A percentile compares a stretch with the other conserved stretches of the same genome.
phyloP scores from a whole-genome alignment of 1,140 invertebrate species.

The Magallana ariakensis region DNA sequence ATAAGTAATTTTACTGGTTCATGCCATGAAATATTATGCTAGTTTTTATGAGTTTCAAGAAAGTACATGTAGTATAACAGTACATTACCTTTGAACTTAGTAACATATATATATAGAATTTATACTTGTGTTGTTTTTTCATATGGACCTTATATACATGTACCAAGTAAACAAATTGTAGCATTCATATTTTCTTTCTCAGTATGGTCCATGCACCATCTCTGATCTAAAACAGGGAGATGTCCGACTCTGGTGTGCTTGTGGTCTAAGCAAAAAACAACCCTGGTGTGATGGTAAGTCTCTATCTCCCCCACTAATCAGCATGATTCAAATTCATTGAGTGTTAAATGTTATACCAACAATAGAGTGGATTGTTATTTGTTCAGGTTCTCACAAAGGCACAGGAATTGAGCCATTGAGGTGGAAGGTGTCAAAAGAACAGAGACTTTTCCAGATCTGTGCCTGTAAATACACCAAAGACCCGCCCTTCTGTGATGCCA shows the following conservation, averaged over 20 bases:
- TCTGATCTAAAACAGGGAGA: conserved; percentile 69
- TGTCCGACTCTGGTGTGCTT: conserved; percentile 75
- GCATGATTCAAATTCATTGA: too few relatives aligned
- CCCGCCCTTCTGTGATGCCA: conserved; percentile 69
- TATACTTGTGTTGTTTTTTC: too few relatives aligned
- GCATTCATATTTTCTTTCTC: neutral
- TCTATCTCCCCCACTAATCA: neutral
- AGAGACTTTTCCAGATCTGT: conserved; percentile 64
- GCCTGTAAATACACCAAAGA: conserved; percentile 68
- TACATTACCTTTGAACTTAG: too few relatives aligned
- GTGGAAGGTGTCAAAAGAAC: conserved; percentile 63
- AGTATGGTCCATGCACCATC: conserved; percentile 67
- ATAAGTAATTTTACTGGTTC: too few relatives aligned
- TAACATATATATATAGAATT: too few relatives aligned
- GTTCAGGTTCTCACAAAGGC: conserved; percentile 66
- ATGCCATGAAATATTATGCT: too few relatives aligned
- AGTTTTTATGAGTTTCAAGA: too few relatives aligned
- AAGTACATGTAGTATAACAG: too few relatives aligned
- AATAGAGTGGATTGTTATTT: too few relatives aligned
- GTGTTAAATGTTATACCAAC: too few relatives aligned
- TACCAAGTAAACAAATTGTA: too few relatives aligned
- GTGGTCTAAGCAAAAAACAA: conserved; percentile 77
- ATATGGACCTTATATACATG: too few relatives aligned
- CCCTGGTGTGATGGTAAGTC: conserved; percentile 77
- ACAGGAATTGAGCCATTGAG: conserved; percentile 64